Base-by-base conservation (phyloP, 2,797 vertebrate species). In the Hoplostethus mediterraneus region DNA sequence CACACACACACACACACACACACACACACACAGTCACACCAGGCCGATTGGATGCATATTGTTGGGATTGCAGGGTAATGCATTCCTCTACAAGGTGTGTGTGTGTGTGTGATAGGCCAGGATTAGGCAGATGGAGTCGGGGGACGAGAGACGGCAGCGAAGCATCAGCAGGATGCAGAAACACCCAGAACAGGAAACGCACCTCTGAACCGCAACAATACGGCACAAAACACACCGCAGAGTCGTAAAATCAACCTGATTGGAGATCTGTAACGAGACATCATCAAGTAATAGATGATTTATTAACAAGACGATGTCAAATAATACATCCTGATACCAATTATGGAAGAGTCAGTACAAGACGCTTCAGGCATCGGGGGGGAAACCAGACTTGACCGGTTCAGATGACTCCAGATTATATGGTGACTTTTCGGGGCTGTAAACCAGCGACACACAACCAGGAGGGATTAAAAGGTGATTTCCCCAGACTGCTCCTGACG, bases 401-500 rank as follows among this genome's bases (percentile, higher is more conserved):
- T 21, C 21, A 21, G 51, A 77, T 59, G 60, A 47, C 48, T 66
- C 38, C 31, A 75, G 82, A 89, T 89, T 84, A 80, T 55, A 87
- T 89, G 74, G 81, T 1, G 42, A 84, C 75, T 83, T 33, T 71
- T 85, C 21, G 73, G 38, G 67, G 71, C 76, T 84, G 48, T 67
- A 60, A 87, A 54, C 73, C 74, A 54, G 21, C 77, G 38, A 52
- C 67, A 73, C 76, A 66, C 74, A 75, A 55, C 67, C 84, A 38
- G 71, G 1, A 75, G 77, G 81, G 90, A 90, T 92, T 90, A 90
- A 88, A 87, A 67, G 0, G 62, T 83, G 79, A 90, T 90, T 90
- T 88, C 85, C 87, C 89, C 71, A 73, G 86, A 82, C 84, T 73
- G 31, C 75, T 81, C 67, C 82, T 82, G 73, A 84, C 88, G 83